Percentiles rank a stretch among this genome's conserved stretches.
These are phyloP conservation scores for Apamea sordens DNA, from an alignment of 2,888 invertebrate species.

Conservation along the genomic window DNA sequence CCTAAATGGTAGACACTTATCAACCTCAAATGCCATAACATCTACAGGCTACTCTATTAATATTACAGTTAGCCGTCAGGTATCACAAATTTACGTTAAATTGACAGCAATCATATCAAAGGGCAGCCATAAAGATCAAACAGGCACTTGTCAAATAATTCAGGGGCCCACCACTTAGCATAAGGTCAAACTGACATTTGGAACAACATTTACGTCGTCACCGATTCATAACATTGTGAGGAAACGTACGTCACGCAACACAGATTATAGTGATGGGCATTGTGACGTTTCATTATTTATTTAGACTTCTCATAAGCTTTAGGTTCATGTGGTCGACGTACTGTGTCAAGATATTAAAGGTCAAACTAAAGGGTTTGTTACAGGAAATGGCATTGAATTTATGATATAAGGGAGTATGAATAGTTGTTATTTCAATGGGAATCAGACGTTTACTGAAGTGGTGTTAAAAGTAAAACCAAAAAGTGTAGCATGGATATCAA, in stretches of 20 bases:
- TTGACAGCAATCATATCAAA: conserved; percentile 85
- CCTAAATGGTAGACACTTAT: neutral
- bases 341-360: neutral
- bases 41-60: conserved; percentile 29
- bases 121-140: conserved; percentile 87
- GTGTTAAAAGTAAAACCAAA: neutral
- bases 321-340: neutral
- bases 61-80: conserved; percentile 53
- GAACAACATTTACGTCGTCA: conserved; percentile 83
- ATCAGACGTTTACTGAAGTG: neutral
- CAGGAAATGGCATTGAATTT: neutral
- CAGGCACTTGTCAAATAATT: conserved; percentile 81
- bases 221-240: conserved; percentile 79
- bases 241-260: conserved; percentile 81
- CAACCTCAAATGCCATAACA: neutral
- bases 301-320: conserved; percentile 2
- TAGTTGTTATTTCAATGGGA: neutral
- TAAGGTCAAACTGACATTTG: conserved; percentile 90
- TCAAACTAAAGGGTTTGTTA: neutral
- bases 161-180: conserved; percentile 83
- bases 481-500: neutral
- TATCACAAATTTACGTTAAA: conserved; percentile 74
- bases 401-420: neutral
- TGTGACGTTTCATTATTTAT: conserved; percentile 38
- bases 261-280: conserved; percentile 72